phyloP scores from a whole-genome alignment of 2,113 vertebrate species.

The Campylorhamphus procurvoides region DNA sequence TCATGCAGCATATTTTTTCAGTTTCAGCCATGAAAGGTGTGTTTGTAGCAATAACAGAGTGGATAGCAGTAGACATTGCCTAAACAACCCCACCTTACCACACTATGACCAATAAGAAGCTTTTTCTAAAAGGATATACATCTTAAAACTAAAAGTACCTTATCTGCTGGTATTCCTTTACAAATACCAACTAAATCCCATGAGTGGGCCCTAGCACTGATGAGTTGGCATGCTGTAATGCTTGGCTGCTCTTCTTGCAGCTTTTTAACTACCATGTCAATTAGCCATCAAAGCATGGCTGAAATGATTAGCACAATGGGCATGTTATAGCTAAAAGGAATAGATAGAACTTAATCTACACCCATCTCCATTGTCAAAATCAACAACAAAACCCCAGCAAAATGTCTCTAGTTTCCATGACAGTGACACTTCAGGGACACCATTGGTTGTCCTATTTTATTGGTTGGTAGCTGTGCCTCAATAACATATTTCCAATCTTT shows the following conservation, averaged over 20 bases:
- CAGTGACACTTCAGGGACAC: neutral
- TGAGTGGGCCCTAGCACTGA: neutral
- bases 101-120: neutral
- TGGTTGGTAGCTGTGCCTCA: neutral
- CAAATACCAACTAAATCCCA: neutral
- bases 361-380: neutral
- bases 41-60: neutral
- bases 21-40: neutral
- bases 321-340: neutral
- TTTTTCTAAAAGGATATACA: neutral
- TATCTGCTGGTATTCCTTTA: neutral
- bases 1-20: neutral
- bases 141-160: neutral
- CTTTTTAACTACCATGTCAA: neutral
- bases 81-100: neutral
- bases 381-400: neutral
- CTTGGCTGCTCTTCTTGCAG: neutral
- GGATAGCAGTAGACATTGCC: neutral
- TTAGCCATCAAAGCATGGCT: neutral
- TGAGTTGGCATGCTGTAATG: fast-evolving
- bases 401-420: neutral
- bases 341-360: neutral
- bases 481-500: neutral
- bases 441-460: neutral
- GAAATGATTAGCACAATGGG: neutral